A percentile compares a stretch with the other conserved stretches of the same genome.
Evolutionary conservation across 2,797 vertebrate genomes (phyloP).

Genomic region (Paratrypauchen microcephalus): DNA sequence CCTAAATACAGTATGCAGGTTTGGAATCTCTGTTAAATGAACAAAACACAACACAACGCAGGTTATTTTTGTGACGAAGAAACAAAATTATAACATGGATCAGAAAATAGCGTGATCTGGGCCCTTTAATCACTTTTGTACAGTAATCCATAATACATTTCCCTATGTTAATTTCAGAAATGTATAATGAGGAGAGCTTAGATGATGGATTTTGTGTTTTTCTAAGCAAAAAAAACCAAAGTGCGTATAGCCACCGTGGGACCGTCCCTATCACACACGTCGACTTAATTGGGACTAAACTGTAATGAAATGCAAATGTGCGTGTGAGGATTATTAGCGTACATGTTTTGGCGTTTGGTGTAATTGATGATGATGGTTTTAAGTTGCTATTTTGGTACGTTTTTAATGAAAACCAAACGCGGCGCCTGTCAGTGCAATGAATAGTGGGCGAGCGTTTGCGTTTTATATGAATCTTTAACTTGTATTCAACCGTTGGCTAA

Average conservation of each 20-base stretch:
- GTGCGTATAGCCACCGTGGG: constrained; percentile 45
- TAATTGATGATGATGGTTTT: constrained; percentile 62
- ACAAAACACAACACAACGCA: no score
- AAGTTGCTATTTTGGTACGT: constrained; percentile 39
- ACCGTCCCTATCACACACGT: constrained; percentile 46
- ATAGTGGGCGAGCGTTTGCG: constrained; percentile 35
- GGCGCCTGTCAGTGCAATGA: constrained; percentile 33
- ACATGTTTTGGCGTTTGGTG: constrained; percentile 48
- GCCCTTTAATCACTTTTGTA: neutral
- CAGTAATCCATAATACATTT: neutral
- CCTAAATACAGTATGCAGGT: no score
- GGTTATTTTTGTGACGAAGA: no score
- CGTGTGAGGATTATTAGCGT: constrained; percentile 61
- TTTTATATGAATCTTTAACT: constrained; percentile 34
- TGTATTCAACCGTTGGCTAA: constrained; percentile 45
- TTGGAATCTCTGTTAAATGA: no score
- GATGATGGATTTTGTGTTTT: constrained; percentile 56
- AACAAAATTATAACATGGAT: no score
- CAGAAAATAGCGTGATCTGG: no score
- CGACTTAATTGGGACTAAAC: constrained; percentile 52
- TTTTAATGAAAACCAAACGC: constrained; percentile 42
- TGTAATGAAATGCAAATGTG: constrained; percentile 63
- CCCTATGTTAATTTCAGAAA: constrained; percentile 36
- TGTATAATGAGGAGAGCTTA: constrained; percentile 46
- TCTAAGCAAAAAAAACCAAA: constrained; percentile 28